phyloP scores from a whole-genome alignment of 2,888 invertebrate species.

The Leptogaster cylindrica region DNA sequence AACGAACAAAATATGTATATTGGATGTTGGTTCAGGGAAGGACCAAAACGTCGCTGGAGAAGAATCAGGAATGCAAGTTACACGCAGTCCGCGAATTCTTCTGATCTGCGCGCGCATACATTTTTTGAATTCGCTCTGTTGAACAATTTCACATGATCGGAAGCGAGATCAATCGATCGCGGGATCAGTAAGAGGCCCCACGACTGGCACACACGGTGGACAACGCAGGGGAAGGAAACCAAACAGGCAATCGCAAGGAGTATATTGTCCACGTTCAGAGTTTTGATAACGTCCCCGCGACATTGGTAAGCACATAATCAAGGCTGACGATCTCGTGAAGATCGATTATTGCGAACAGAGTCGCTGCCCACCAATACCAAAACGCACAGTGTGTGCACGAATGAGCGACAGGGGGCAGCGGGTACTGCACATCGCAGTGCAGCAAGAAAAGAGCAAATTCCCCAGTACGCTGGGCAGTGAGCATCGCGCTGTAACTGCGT shows the following conservation, averaged over 20 bases:
- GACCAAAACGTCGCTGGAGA: constrained; percentile 3
- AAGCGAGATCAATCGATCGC: constrained; percentile 16
- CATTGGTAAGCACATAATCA: constrained; percentile 22
- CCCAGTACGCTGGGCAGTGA: too few relatives aligned
- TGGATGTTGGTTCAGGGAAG: constrained; percentile 7
- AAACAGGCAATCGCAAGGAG: not conserved
- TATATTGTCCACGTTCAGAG: constrained; percentile 3
- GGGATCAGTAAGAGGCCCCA: constrained; percentile 25
- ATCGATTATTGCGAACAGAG: constrained; percentile 12
- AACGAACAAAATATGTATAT: not conserved
- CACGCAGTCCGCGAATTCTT: constrained; percentile 51
- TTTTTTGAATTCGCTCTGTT: constrained; percentile 49
- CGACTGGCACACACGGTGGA: not conserved
- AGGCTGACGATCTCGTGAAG: constrained; percentile 19
- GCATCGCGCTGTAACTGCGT: constrained; percentile 28
- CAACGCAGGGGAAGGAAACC: not conserved
- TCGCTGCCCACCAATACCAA: too few relatives aligned
- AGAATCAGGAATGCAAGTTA: constrained; percentile 49
- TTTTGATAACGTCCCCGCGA: constrained; percentile 4
- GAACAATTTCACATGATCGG: constrained; percentile 34
- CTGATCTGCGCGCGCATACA: constrained; percentile 51
- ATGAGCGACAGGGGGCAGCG: too few relatives aligned
- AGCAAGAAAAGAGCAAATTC: too few relatives aligned
- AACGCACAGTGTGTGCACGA: too few relatives aligned
- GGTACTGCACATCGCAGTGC: too few relatives aligned